A percentile compares a stretch with the other conserved stretches of the same genome.
These are phyloP conservation scores for Limnephilus auricula DNA, from an alignment of 2,888 invertebrate genomes.

Conservation along the genomic window DNA sequence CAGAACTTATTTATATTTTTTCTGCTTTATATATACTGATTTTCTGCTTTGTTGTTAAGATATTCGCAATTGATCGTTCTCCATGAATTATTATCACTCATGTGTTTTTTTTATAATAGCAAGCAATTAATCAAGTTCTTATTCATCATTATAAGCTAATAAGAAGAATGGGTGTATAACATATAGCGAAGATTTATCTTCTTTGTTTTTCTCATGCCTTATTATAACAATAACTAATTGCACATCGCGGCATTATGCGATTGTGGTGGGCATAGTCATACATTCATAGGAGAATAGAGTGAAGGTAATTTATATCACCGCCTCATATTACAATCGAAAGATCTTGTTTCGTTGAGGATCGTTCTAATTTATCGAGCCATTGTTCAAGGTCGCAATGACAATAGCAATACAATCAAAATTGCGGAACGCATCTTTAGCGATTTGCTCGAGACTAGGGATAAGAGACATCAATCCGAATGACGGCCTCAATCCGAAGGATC, in stretches of 20 bases:
- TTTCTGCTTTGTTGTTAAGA: too few species aligned
- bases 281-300: not conserved
- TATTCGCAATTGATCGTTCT: too few species aligned
- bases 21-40: too few species aligned
- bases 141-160: not conserved
- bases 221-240: not conserved
- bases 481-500: too few species aligned
- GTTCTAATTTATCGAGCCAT: not conserved
- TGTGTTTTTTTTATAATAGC: not conserved
- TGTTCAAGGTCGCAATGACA: not conserved
- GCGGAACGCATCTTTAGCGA: not conserved
- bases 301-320: not conserved
- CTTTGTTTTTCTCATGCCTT: constrained; percentile 2
- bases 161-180: not conserved
- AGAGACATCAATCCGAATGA: too few species aligned
- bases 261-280: not conserved
- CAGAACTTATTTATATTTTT: not conserved
- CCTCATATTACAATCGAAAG: not conserved
- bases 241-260: not conserved
- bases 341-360: not conserved
- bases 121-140: not conserved
- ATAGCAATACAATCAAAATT: not conserved
- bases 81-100: not conserved
- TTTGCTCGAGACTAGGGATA: not conserved
- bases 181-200: not conserved